Conservation (phyloP, 2,113 vertebrate genomes). For the Misgurnus mizolepis region DNA sequence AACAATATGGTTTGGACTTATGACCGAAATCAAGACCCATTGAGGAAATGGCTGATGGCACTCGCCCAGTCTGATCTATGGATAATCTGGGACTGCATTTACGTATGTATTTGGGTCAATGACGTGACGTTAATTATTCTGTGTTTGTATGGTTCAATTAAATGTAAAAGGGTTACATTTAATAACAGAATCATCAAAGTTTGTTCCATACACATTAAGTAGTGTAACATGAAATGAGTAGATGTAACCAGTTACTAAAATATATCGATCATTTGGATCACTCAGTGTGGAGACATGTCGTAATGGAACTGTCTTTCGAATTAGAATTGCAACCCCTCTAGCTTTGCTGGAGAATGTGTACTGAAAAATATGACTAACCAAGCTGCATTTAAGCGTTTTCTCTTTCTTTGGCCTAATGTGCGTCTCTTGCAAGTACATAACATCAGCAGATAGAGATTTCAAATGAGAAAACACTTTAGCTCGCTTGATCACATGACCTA, state of each 20-base stretch:
- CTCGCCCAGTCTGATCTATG: background rate
- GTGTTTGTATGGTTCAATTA: too few species aligned
- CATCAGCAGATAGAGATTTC: background rate
- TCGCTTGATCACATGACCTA: conserved; percentile 4
- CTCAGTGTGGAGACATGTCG: too few species aligned
- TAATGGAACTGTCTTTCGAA: too few species aligned
- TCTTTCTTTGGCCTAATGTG: background rate
- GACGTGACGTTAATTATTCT: background rate
- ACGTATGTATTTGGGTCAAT: background rate
- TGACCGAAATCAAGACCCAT: background rate
- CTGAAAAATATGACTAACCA: background rate
- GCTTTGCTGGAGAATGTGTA: too few species aligned
- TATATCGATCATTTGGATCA: background rate
- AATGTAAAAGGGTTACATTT: background rate
- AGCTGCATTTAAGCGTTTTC: background rate
- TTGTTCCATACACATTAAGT: background rate
- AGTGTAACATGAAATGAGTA: background rate
- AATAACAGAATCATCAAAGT: conserved; percentile 1
- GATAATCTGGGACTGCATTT: too few species aligned
- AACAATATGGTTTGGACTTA: background rate
- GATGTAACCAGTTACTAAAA: conserved; percentile 8
- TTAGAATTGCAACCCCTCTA: too few species aligned
- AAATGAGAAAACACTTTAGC: background rate
- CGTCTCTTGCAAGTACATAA: conserved; percentile 6
- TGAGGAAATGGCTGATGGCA: background rate